Percentiles rank a stretch among this genome's conserved stretches.
Evolutionary conservation across 1,140 invertebrate species (phyloP).

Genomic region (Nasonia giraulti): DNA sequence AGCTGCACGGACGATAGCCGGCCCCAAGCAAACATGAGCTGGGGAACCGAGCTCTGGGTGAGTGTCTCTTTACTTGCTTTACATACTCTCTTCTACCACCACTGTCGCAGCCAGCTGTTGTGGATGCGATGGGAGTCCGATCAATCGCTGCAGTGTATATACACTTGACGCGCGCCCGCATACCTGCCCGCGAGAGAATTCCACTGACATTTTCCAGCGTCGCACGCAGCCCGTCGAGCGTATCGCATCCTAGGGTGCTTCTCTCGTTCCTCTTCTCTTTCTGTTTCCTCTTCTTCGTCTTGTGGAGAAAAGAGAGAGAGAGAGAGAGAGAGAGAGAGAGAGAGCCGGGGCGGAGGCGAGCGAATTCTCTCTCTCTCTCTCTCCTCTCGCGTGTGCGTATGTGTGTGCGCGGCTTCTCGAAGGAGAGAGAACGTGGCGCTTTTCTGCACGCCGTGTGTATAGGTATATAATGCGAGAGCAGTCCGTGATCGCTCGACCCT

Average conservation of each 20-base stretch:
- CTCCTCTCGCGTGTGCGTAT: not conserved
- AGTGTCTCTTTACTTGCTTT: slow-evolving; percentile 58
- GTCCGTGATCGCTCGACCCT: slow-evolving; percentile 21
- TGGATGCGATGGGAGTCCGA: not conserved
- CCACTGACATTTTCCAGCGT: slow-evolving; percentile 21
- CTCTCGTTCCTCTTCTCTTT: not conserved
- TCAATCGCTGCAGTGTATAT: not conserved
- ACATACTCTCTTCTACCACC: not conserved
- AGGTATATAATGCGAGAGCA: slow-evolving; percentile 19
- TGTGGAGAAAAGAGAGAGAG: no score
- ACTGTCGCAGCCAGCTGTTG: not conserved
- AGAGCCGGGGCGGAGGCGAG: not conserved
- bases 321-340: not conserved
- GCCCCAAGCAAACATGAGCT: slow-evolving; percentile 69
- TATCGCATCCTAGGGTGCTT: not conserved
- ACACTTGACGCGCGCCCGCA: not conserved
- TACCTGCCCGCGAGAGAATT: not conserved
- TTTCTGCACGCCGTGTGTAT: slow-evolving; percentile 15
- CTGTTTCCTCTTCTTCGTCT: no score
- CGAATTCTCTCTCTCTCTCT: slow-evolving; percentile 2
- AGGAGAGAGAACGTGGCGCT: slow-evolving; percentile 37
- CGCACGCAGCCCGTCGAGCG: not conserved
- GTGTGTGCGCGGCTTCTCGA: not conserved
- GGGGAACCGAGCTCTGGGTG: slow-evolving; percentile 76
- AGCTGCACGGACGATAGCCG: slow-evolving; percentile 46